phyloP scores from a whole-genome alignment of 2,888 invertebrate genomes.

The Listrodromus nycthemerus region DNA sequence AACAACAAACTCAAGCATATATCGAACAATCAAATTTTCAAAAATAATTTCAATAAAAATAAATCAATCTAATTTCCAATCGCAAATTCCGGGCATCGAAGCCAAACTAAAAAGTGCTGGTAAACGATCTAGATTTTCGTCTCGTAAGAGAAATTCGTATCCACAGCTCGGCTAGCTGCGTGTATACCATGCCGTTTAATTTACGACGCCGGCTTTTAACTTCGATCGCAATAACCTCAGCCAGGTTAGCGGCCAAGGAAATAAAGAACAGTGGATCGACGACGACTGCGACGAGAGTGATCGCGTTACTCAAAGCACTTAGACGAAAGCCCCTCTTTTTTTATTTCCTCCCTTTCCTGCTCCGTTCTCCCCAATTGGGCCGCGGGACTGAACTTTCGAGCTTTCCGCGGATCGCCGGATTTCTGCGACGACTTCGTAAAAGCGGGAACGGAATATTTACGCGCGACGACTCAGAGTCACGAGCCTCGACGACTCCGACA shows the following conservation, averaged over 20 bases:
- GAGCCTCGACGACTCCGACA: conserved; percentile 36
- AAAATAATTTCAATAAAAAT: no score
- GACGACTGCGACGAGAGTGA: conserved; percentile 7
- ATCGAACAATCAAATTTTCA: no score
- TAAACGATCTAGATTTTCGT: background rate
- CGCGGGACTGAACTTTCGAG: conserved; percentile 13
- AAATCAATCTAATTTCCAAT: background rate
- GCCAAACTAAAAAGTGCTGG: background rate
- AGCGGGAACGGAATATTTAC: conserved; percentile 24
- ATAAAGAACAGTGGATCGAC: background rate
- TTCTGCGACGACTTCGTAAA: conserved; percentile 22
- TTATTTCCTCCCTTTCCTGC: background rate
- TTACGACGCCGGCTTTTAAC: conserved; percentile 9
- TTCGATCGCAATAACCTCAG: conserved; percentile 24
- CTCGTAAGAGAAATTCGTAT: background rate
- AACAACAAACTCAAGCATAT: no score
- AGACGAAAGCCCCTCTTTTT: conserved; percentile 4
- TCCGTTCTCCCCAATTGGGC: conserved; percentile 1
- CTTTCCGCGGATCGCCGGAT: background rate
- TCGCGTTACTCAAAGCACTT: conserved; percentile 34
- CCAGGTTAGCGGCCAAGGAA: background rate
- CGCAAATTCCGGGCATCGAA: background rate
- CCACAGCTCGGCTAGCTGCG: background rate
- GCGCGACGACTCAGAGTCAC: conserved; percentile 38
- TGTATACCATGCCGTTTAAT: background rate